Conservation (phyloP, 2,797 vertebrate genomes). For the Tenualosa ilisha region DNA sequence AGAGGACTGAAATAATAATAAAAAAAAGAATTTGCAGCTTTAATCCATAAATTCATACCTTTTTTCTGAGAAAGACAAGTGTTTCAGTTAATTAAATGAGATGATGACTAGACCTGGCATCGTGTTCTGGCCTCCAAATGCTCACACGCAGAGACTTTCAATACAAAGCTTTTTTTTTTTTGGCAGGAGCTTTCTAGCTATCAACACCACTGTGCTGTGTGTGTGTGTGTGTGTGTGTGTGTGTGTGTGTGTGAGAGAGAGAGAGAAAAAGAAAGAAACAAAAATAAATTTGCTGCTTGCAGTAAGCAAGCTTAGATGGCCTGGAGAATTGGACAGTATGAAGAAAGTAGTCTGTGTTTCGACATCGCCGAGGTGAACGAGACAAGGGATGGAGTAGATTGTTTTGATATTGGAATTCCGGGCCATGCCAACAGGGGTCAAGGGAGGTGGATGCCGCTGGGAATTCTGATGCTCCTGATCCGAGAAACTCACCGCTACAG, state of each 20-base stretch:
- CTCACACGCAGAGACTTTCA: neutral
- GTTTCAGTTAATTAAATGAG: slow-evolving; percentile 36
- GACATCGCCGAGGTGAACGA: neutral
- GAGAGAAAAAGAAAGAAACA: neutral
- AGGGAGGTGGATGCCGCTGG: slow-evolving; percentile 20
- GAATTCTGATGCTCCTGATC: slow-evolving; percentile 34
- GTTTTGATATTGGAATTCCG: slow-evolving; percentile 41
- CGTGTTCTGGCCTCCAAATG: neutral
- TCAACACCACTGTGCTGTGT: neutral
- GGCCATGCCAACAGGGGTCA: slow-evolving; percentile 19
- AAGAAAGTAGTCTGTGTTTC: neutral
- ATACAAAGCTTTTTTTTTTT: neutral
- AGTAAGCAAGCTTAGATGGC: neutral
- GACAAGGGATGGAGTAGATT: slow-evolving; percentile 5
- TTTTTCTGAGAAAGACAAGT: slow-evolving; percentile 37
- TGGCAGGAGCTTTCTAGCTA: neutral
- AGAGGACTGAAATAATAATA: neutral
- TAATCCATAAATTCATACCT: neutral
- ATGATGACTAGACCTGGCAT: neutral
- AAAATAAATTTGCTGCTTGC: neutral
- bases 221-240: slow-evolving; percentile 23
- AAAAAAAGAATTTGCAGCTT: neutral
- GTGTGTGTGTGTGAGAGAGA: neutral
- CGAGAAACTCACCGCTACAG: slow-evolving; percentile 17
- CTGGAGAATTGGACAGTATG: neutral